These are phyloP conservation scores for Gulo gulo DNA, from an alignment of 2,113 vertebrate genomes.

Conservation along the genomic window DNA sequence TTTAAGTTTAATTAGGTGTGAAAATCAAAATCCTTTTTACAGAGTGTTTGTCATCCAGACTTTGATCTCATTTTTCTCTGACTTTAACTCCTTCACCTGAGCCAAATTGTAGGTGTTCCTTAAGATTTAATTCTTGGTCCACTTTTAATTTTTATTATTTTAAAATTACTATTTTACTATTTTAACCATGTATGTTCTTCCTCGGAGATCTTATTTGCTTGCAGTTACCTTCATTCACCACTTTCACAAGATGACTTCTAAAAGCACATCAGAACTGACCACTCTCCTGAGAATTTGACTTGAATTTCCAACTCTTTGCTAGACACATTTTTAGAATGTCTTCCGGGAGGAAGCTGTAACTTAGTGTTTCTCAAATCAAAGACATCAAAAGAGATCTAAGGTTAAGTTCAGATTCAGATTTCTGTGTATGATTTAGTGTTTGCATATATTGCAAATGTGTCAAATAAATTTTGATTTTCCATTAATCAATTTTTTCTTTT, in stretches of 20 bases:
- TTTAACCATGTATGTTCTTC: not conserved
- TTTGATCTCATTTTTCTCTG: not conserved
- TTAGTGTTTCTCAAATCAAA: not conserved
- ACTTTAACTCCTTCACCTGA: not conserved
- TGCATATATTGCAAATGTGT: not conserved
- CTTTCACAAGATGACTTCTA: not conserved
- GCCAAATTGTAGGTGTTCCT: not conserved
- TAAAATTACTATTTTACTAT: not conserved
- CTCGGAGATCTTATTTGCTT: not conserved
- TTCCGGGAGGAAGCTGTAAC: not conserved
- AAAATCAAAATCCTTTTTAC: not conserved
- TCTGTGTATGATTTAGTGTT: not conserved
- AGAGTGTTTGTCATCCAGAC: not conserved
- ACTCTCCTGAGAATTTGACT: not conserved
- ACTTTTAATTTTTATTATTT: not conserved
- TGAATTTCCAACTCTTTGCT: not conserved
- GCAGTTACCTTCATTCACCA: not conserved
- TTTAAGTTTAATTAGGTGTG: not conserved
- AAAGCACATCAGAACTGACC: not conserved
- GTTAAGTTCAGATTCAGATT: not conserved
- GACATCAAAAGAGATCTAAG: not conserved
- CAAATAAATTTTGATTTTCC: not conserved
- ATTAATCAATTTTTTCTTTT: not conserved
- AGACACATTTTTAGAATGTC: not conserved
- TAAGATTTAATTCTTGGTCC: not conserved